Evolutionary conservation across 2,888 invertebrate species (phyloP), one percentile per base, ranked within the genome.

Genomic region (Eupeodes latifasciatus): DNA sequence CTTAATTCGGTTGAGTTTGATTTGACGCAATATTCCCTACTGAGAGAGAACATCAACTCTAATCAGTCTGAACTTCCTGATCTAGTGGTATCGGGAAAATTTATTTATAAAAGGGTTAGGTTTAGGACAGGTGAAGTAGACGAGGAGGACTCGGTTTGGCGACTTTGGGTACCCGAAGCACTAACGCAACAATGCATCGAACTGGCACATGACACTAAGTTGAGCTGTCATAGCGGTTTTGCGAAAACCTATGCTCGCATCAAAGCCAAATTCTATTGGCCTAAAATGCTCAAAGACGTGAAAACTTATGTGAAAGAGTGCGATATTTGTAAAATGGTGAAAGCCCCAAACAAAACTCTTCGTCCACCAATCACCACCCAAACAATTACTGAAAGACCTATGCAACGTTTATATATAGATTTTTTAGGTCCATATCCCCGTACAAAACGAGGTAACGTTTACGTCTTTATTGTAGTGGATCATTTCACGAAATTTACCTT

Each of bases 371-470:
- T 40, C 40, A 40, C 40, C 40, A 40, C 40, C 9, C 40, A 40
- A 40, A 40, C 40, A 40, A 40, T 4, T 9, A 40, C 40, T 5
- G 40, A 40, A 40, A 40, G 40, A 40, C 40, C 40, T 40, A 40
- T 40, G 40, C 40, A 40, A 9, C 40, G 40, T 5, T 40, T 40
- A 5, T 72, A 62, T 55, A 69, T 83, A 0, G 89, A 89, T 64
- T 67, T 89, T n/a, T 36, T 79, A 11, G 85, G 85, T 2, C 77
- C 81, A 2, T 85, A 79, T 19, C 88, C 88, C 0, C 16, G 80
- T 12, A 62, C 88, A 0, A 77, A 59, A 49, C 12, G 11, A 12
- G 81, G 75, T 16, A 75, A 78, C 19, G 62, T 51, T 1, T 47
- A n/a, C 3, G 66, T 19, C 59, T 85, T 4, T n/a, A 64, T 89